phyloP scores from a whole-genome alignment of 2,888 invertebrate genomes.

The Pristionchus arcanus region DNA sequence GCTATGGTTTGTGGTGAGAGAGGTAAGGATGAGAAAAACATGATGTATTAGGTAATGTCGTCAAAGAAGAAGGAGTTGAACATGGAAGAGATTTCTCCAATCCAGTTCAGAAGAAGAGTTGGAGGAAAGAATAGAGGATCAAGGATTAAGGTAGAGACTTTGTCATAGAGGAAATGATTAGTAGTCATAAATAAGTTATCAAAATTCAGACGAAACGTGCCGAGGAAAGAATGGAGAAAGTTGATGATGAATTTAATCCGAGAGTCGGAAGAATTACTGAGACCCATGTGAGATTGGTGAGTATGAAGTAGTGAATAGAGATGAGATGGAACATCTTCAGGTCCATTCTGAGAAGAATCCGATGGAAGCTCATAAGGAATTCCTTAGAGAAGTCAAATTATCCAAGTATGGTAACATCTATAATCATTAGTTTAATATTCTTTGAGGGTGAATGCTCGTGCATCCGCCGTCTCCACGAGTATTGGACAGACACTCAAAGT shows the following conservation, averaged over 20 bases:
- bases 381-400: constrained; percentile 41
- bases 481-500: constrained; percentile 20
- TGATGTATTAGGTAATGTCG: not conserved
- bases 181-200: not conserved
- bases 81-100: not conserved
- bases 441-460: constrained; percentile 27
- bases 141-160: not conserved
- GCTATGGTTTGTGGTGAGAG: not conserved
- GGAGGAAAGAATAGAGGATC: constrained; percentile 51
- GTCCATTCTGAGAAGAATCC: constrained; percentile 30
- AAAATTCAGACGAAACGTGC: not conserved
- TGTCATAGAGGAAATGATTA: not conserved
- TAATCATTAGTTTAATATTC: not conserved
- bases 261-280: constrained; percentile 25
- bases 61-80: constrained; percentile 38
- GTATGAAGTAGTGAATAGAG: not conserved
- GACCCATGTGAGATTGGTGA: constrained; percentile 53
- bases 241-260: not conserved
- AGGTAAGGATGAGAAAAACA: too few relatives aligned
- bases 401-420: not conserved
- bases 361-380: constrained; percentile 42
- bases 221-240: not conserved
- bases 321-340: constrained; percentile 12
- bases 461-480: constrained; percentile 23
- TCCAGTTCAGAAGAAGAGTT: constrained; percentile 35